phyloP scores from a whole-genome alignment of 2,888 invertebrate genomes.

The Gymnocheta viridis region DNA sequence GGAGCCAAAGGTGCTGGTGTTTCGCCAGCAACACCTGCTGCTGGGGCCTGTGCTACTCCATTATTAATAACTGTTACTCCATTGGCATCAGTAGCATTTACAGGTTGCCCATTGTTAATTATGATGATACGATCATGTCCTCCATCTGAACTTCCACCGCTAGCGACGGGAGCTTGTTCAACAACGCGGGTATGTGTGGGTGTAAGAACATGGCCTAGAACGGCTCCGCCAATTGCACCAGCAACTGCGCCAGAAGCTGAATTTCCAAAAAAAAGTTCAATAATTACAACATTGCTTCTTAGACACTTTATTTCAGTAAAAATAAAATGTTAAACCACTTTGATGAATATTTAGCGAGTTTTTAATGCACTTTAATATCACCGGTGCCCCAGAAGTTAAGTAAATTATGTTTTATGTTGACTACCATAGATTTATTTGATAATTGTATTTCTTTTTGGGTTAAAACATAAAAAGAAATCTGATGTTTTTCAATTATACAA shows the following conservation, averaged over 20 bases:
- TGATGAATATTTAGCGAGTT: no score
- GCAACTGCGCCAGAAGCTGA: conserved; percentile 79
- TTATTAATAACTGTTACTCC: conserved; percentile 72
- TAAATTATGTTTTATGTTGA: no score
- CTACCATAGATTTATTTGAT: no score
- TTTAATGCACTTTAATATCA: neutral
- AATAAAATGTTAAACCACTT: no score
- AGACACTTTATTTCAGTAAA: no score
- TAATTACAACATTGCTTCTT: neutral
- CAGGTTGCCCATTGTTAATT: conserved; percentile 80
- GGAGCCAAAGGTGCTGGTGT: conserved; percentile 68
- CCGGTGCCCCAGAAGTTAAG: no score
- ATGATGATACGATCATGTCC: conserved; percentile 78
- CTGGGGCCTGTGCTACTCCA: conserved; percentile 70
- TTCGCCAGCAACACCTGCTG: conserved; percentile 68
- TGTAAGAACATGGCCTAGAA: conserved; percentile 79
- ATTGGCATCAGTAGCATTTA: conserved; percentile 74
- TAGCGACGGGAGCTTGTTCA: conserved; percentile 74
- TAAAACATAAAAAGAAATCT: no score
- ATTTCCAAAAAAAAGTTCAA: conserved; percentile 21
- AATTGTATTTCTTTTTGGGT: no score
- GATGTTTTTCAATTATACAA: no score
- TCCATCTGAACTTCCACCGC: conserved; percentile 71
- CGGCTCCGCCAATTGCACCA: conserved; percentile 80
- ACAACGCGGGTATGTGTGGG: conserved; percentile 75